Evolutionary conservation across 2,888 invertebrate genomes (phyloP), one percentile per base, ranked within the genome.

Genomic region (Agrenia bidenticulata): DNA sequence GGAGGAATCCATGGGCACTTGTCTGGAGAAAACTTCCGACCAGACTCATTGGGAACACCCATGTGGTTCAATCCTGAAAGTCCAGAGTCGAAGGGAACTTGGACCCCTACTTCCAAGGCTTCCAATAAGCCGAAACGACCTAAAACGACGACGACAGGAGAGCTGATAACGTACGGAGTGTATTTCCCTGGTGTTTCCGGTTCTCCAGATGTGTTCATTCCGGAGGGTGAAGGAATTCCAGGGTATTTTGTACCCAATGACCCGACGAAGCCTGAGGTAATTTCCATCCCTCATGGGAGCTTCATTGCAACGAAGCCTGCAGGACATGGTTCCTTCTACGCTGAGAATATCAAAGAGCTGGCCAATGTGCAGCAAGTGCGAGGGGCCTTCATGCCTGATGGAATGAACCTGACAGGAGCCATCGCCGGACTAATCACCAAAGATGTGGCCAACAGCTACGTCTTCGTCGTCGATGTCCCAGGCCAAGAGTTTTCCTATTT

Each of bases 171-270:
- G 9, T 66, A 66, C 39, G 66, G 66, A 2, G 19, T 17, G 9
- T 9, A 63, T 4, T 60, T 59, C 11, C 50, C 45, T 1, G 66
- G 66, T 13, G 59, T 63, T 1, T 15, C 15, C 2, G 49, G 50
- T 5, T 62, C 62, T 24, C 63, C 66, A 7, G 63, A 66, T 17
- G 49, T 66, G 1, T 66, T 66, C 50, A 24, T 66, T 2, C 54
- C 66, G 1, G 66, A 66, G 11, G 66, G 66, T 11, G 61, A 63
- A 9, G 37, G 59, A 1, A 21, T 66, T 1, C 21, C 63, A 2
- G 66, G 63, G 0, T 53, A 59, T 17, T 66, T 66, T 21, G 53
- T 66, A 2, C 63, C 66, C 23, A 41, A 61, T 1, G 60, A 60
- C 23, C 26, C n/a, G 1, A 26, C 15, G 23, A 5, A 26, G 15